Evolutionary conservation across 92 coral and sea anemone species (phyloP), one percentile per base, ranked within the genome.

Genomic region (Hydrozoanthus gracilis): DNA sequence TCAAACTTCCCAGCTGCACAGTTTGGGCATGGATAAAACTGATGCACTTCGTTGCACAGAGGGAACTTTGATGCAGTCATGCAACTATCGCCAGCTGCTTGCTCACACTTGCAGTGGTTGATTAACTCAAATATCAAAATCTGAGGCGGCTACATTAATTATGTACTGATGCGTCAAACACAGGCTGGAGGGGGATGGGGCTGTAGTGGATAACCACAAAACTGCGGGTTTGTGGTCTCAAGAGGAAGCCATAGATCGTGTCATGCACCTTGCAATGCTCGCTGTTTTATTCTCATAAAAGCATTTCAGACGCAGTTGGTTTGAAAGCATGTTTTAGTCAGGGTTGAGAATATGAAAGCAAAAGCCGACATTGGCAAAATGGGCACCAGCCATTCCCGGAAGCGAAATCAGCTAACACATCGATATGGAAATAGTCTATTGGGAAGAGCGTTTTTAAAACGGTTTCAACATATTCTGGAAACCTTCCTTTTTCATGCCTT

Each of bases 1-100:
- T 88, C 88, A 2, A 87, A 61, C 47, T 86, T 91, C 54, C 87
- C 89, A 47, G 93, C 91, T 16, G 92, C 86, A 27, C 61, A 79
- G 86, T 88, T 61, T 84, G 95, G 92, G 67, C 50, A 67, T 77
- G 73, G 96, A 91, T 49, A 94, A 94, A 82, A 79, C 91, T 44
- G 64, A 73, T 4, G 95, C 93, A 7, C 90, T 94, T 44, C 76
- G 46, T 49, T 47, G 17, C 49, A 61, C 45, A 88, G 86, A 68
- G 93, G 92, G 10, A 82, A 91, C 69, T 93, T 90, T 93, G 93
- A 93, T 72, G 20, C 68, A 66, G 15, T 10, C 50, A 93, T 90
- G 92, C 35, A 2, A 8, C 65, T 93, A 47, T 88, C 92, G 3
- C 48, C 66, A 16, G 66, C 60, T 75, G 87, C 93, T 20, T 51